Conservation (phyloP, 2,888 invertebrate species). For the Campoletis raptor region DNA sequence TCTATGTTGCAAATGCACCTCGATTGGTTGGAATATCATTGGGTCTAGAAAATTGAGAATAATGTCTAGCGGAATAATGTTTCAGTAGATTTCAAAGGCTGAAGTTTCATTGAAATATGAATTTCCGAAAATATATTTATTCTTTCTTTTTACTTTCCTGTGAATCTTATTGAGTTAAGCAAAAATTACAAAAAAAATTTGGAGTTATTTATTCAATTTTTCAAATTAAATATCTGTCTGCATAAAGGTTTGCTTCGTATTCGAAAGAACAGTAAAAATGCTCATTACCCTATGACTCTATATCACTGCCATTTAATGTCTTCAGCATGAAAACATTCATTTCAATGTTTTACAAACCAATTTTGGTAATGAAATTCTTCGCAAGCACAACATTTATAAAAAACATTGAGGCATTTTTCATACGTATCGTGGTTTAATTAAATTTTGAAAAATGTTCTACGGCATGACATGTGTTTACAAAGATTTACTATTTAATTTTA, state of each 20-base stretch:
- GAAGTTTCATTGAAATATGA: not conserved
- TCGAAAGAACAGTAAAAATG: not conserved
- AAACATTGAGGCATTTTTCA: not conserved
- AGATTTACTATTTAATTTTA: conserved; percentile 1
- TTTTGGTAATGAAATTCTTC: not conserved
- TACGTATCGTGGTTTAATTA: not conserved
- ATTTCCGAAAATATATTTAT: not conserved
- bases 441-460: not conserved
- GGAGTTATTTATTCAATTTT: not conserved
- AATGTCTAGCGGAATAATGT: not conserved
- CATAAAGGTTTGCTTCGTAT: not conserved
- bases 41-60: conserved; percentile 11
- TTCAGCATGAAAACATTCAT: not conserved
- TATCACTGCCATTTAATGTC: not conserved
- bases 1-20: conserved; percentile 24
- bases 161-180: not conserved
- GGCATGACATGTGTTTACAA: conserved; percentile 22
- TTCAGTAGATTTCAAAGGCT: not conserved
- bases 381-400: not conserved
- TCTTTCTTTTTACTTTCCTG: not conserved
- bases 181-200: not conserved
- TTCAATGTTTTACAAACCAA: not conserved
- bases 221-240: not conserved
- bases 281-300: not conserved
- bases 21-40: conserved; percentile 17